These are phyloP conservation scores for Borostomias antarcticus DNA, from an alignment of 2,797 vertebrate species.

Conservation along the genomic window DNA sequence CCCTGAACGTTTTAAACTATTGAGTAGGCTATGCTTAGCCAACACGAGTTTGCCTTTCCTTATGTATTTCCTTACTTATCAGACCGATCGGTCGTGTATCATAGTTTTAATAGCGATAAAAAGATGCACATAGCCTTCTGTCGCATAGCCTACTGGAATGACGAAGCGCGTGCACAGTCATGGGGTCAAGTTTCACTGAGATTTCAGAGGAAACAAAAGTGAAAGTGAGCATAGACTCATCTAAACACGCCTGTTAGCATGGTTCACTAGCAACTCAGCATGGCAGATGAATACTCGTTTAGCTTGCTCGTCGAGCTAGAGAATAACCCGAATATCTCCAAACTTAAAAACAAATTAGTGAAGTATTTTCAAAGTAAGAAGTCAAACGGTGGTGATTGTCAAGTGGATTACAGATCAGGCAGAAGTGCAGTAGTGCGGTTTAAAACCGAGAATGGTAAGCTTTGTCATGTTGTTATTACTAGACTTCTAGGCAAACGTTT, in stretches of 20 bases:
- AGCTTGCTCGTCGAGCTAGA: conserved; percentile 61
- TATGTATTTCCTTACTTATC: too few relatives aligned
- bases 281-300: conserved; percentile 40
- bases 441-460: conserved; percentile 63
- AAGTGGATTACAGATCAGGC: conserved; percentile 48
- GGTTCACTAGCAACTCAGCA: background rate
- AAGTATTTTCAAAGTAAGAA: conserved; percentile 78
- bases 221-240: conserved; percentile 54
- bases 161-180: too few relatives aligned
- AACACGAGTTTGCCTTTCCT: too few relatives aligned
- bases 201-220: conserved; percentile 64
- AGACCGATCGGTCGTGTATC: too few relatives aligned
- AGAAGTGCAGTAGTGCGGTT: conserved; percentile 60
- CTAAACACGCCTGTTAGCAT: background rate
- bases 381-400: conserved; percentile 71
- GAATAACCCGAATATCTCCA: conserved; percentile 25
- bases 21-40: too few relatives aligned
- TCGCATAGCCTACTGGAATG: too few relatives aligned
- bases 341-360: conserved; percentile 64
- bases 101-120: too few relatives aligned
- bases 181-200: background rate
- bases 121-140: too few relatives aligned
- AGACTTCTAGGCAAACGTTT: too few relatives aligned
- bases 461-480: too few relatives aligned
- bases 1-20: too few relatives aligned